Percentiles rank a stretch among this genome's conserved stretches.
These are phyloP conservation scores for Psettodes erumei DNA, from an alignment of 2,113 vertebrate genomes.

Conservation along the genomic window DNA sequence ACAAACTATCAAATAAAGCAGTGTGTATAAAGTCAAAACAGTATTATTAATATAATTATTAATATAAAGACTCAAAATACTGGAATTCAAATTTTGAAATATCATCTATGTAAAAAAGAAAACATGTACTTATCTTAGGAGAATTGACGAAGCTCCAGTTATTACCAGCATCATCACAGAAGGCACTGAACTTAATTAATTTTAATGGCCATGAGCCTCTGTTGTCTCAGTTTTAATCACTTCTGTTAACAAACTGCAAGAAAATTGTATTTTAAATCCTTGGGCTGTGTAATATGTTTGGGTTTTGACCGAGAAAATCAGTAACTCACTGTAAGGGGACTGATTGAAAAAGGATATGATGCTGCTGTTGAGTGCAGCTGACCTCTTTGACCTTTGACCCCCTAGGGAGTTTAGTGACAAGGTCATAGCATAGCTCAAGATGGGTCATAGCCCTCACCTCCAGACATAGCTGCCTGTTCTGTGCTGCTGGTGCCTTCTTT, in stretches of 20 bases:
- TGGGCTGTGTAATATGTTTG: not conserved
- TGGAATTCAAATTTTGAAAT: too few relatives aligned
- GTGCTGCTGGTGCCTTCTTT: constrained; percentile 28
- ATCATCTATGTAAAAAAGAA: not conserved
- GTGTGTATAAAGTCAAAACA: not conserved
- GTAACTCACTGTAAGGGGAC: not conserved
- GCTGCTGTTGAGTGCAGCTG: constrained; percentile 34
- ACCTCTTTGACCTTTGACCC: constrained; percentile 32
- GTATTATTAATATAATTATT: not conserved
- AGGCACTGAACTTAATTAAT: not conserved
- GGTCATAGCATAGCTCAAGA: constrained; percentile 33
- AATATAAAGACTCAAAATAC: not conserved
- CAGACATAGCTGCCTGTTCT: constrained; percentile 21
- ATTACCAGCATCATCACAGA: not conserved
- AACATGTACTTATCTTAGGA: not conserved
- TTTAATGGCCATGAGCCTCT: not conserved
- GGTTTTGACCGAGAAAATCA: not conserved
- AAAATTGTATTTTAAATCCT: not conserved
- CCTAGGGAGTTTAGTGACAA: constrained; percentile 6
- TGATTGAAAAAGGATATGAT: not conserved
- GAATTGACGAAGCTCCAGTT: not conserved
- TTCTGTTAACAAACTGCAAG: not conserved
- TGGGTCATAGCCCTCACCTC: constrained; percentile 33
- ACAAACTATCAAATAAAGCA: not conserved
- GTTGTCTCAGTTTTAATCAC: not conserved